Percentiles rank a stretch among this genome's conserved stretches.
These are phyloP conservation scores for Tinea semifulvella DNA, from an alignment of 2,888 invertebrate species.

Conservation along the genomic window DNA sequence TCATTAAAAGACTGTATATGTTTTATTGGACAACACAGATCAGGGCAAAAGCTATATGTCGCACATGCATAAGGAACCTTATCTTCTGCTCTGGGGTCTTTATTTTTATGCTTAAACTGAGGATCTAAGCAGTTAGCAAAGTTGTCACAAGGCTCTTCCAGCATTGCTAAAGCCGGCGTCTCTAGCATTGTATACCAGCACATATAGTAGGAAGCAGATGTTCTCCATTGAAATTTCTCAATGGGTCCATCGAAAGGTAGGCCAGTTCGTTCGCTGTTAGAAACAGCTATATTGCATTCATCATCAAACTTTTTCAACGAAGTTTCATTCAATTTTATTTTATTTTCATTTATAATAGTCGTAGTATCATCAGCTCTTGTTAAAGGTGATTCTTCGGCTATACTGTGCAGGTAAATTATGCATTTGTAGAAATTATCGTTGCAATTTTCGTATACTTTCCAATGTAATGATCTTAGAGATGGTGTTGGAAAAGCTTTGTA, in stretches of 20 bases:
- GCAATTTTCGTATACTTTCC: slow-evolving; percentile 69
- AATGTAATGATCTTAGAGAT: slow-evolving; percentile 64
- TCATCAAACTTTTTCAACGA: slow-evolving; percentile 45
- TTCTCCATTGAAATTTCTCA: slow-evolving; percentile 70
- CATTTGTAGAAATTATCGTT: slow-evolving; percentile 61
- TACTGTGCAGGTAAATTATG: slow-evolving; percentile 59
- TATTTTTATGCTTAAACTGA: slow-evolving; percentile 41
- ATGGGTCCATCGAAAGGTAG: slow-evolving; percentile 64
- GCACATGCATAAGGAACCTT: slow-evolving; percentile 65
- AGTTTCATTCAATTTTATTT: slow-evolving; percentile 37
- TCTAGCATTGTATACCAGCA: slow-evolving; percentile 72
- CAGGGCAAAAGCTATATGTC: slow-evolving; percentile 72
- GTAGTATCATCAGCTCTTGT: slow-evolving; percentile 60
- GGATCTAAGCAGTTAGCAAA: slow-evolving; percentile 65
- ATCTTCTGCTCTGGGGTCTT: slow-evolving; percentile 68
- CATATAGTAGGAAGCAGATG: slow-evolving; percentile 72
- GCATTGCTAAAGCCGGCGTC: slow-evolving; percentile 50
- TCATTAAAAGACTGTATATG: slow-evolving; percentile 40
- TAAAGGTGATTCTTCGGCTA: slow-evolving; percentile 42
- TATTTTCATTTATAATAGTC: slow-evolving; percentile 48
- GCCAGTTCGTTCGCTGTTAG: slow-evolving; percentile 46
- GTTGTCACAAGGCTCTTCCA: slow-evolving; percentile 70
- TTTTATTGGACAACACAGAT: slow-evolving; percentile 68
- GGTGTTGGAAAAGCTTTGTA: slow-evolving; percentile 63
- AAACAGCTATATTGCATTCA: slow-evolving; percentile 53